Evolutionary conservation across 2,797 vertebrate genomes (phyloP), one percentile per base, ranked within the genome.

Genomic region (Intellagama lesueurii): DNA sequence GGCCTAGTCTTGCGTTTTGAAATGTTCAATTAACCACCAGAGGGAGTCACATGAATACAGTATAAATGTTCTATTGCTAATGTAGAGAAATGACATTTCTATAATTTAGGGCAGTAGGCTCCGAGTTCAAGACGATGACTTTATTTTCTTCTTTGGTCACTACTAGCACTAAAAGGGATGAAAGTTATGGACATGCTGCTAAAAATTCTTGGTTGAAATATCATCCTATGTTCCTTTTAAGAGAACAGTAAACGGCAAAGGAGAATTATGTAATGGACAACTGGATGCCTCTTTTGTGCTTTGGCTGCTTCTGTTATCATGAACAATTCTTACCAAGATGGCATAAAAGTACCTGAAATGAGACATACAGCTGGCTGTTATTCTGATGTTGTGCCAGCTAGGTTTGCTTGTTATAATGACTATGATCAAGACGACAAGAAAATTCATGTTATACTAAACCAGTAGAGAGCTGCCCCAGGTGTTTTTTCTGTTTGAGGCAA

Each of bases 21-120:
- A 89, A 81, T 70, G 92, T 85, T 89, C 87, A 26, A 24, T 92
- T 95, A 95, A 91, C 96, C 96, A 96, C 94, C 95, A 97, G 96
- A 96, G 96, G 96, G 96, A 96, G 96, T 94, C 68, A 83, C 92
- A 84, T 89, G 95, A 96, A 95, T 95, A 69, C 85, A 66, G 78
- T 91, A 95, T 22, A 89, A 69, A 87, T 81, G 86, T 73, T 9
- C 40, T 92, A 83, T 89, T 47, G 60, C 32, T 88, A 85, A 76
- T 83, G 44, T 86, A 17, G 75, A 26, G 75, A 30, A 81, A 89
- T 64, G 82, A 90, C 90, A 83, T 80, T 70, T 80, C 19, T 30
- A 73, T 70, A 75, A 85, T 91, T 92, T 90, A 60, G 77, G 56
- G 26, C 60, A 19, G 2, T 49, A 52, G 47, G 12, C 5, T 86